Percentiles rank a stretch among this genome's conserved stretches.
phyloP scores from a whole-genome alignment of 2,888 invertebrate species.

The Parapristionchus giblindavisi region DNA sequence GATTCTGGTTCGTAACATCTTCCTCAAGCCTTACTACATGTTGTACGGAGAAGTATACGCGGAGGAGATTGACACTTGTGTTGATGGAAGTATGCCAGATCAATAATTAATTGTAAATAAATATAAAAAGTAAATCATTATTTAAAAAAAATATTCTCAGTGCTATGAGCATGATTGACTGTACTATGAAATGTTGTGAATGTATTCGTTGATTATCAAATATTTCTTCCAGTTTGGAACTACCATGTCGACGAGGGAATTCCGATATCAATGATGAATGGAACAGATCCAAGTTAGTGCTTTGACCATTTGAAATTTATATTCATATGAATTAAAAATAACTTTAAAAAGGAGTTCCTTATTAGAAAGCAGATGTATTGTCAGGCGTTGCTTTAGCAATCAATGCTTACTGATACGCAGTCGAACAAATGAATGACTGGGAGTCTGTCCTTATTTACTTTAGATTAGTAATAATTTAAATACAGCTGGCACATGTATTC shows the following conservation, averaged over 20 bases:
- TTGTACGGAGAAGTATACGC: slow-evolving; percentile 98
- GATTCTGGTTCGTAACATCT: slow-evolving; percentile 81
- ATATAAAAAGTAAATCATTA: no score
- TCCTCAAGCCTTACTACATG: slow-evolving; percentile 97
- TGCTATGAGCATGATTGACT: no score
- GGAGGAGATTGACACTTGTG: slow-evolving; percentile 82
- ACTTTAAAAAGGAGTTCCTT: no score
- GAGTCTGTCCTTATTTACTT: background rate
- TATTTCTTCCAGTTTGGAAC: slow-evolving; percentile 50
- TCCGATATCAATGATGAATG: slow-evolving; percentile 42
- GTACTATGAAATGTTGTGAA: no score
- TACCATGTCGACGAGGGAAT: slow-evolving; percentile 52
- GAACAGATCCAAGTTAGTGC: background rate
- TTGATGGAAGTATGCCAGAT: slow-evolving; percentile 57
- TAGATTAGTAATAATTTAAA: background rate
- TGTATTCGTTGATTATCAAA: background rate
- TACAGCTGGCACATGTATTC: slow-evolving; percentile 44
- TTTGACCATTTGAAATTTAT: background rate
- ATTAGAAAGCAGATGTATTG: no score
- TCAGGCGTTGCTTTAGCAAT: background rate
- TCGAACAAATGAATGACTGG: background rate
- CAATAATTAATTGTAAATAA: background rate
- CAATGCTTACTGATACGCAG: background rate
- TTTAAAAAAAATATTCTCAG: no score
- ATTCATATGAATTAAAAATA: no score